Conservation (phyloP, 1,140 invertebrate species). For the Micrasema minimum region DNA sequence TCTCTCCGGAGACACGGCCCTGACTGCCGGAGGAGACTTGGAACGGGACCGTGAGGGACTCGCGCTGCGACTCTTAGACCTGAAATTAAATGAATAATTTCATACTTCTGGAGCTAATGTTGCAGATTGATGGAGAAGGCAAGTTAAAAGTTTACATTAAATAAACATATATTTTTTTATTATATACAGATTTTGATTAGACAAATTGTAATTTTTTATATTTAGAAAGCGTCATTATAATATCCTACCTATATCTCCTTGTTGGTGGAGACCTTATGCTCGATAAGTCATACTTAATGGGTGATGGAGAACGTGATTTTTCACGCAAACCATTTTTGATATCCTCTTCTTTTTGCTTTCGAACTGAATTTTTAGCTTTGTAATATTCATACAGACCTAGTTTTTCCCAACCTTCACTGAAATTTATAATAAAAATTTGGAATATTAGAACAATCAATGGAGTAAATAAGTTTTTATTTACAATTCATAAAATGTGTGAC, state of each 20-base stretch:
- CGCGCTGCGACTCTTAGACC: conserved; percentile 69
- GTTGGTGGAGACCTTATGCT: conserved; percentile 79
- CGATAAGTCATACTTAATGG: conserved; percentile 78
- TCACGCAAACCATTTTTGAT: conserved; percentile 76
- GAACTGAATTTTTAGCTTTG: conserved; percentile 92
- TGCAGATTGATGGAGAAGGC: too few species aligned
- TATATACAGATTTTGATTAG: too few species aligned
- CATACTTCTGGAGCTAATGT: too few species aligned
- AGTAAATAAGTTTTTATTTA: too few species aligned
- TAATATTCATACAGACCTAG: conserved; percentile 97
- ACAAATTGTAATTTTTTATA: neutral
- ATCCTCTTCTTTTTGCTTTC: conserved; percentile 89
- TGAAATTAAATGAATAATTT: conserved; percentile 45
- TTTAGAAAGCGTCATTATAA: neutral
- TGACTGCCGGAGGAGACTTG: conserved; percentile 64
- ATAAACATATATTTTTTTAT: too few species aligned
- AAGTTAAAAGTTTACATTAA: too few species aligned
- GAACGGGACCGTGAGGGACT: conserved; percentile 70
- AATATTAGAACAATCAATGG: conserved; percentile 26
- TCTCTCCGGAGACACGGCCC: conserved; percentile 58
- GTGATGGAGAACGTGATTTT: conserved; percentile 79
- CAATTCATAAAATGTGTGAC: too few species aligned
- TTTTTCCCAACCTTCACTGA: conserved; percentile 98
- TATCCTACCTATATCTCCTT: conserved; percentile 73
- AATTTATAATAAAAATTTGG: conserved; percentile 50